Evolutionary conservation across 2,888 invertebrate genomes (phyloP), one percentile per base, ranked within the genome.

Genomic region (Odontocerum albicorne): DNA sequence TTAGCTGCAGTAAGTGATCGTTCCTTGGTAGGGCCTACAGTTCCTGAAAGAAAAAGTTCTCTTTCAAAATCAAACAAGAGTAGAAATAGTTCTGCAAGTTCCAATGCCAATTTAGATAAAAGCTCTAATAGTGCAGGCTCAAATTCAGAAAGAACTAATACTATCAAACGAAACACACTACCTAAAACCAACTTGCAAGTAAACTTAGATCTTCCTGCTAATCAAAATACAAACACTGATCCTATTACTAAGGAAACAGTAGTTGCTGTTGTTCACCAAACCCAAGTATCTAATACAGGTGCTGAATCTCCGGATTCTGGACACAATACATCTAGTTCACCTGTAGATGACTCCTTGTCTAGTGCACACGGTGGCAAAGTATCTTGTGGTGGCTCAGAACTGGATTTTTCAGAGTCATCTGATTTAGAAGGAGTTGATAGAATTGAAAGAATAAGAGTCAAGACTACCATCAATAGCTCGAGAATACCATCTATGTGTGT

Each of bases 401-500:
- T 89, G 68, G 92, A 92, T 67, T 89, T 87, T 69, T 91, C 91
- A 1, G 92, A 92, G 72, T 88, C 90, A 35, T 91, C 92, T 0
- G 92, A 92, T 68, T 77, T 92, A 63, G 92, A 92, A 74, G 91
- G 90, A n/a, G 85, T 90, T 19, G 92, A 92, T 67, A 80, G 92
- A 66, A 88, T 90, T 64, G 92, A 93, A 71, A 79, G 92, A 63
- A 89, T 93, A 61, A 77, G 91, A 57, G 86, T 87, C 36, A 94
- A 93, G 73, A 94, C 93, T 0, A 87, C 89, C 1, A 90, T 94
- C 36, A 91, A 88, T 66, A 88, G 90, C 46, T 90, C 90, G 63
- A 81, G 93, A 63, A 94, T 94, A 66, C 94, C 94, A 1, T 92
- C 93, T 3, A 90, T 94, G 87, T 94, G 93, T 71, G 91, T 92